Conservation (phyloP, 2,797 vertebrate genomes). For the Leuciscus waleckii region DNA sequence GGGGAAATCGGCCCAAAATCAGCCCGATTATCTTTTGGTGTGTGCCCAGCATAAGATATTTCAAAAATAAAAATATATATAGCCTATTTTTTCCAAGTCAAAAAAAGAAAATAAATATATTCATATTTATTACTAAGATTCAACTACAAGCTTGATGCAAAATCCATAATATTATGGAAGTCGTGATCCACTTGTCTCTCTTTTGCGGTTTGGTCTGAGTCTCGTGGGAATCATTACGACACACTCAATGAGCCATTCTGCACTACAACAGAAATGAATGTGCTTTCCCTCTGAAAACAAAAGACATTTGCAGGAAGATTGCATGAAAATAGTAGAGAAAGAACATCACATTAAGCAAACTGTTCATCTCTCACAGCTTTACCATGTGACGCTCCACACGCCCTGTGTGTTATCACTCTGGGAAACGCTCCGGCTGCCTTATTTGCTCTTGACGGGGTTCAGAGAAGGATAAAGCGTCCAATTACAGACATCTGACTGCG, state of each 20-base stretch:
- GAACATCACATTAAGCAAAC: slow-evolving; percentile 5
- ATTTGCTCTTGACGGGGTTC: slow-evolving; percentile 35
- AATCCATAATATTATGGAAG: not conserved
- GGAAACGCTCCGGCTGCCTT: slow-evolving; percentile 10
- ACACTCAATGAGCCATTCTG: not conserved
- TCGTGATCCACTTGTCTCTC: not conserved
- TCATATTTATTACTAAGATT: not conserved
- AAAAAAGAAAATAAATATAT: too few relatives aligned
- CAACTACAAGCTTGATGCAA: not conserved
- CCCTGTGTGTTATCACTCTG: slow-evolving; percentile 6
- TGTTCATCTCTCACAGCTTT: not conserved
- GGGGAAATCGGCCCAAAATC: too few relatives aligned
- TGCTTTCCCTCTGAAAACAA: not conserved
- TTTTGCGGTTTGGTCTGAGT: not conserved
- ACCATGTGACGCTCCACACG: not conserved
- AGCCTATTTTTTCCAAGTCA: too few relatives aligned
- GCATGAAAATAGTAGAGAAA: slow-evolving; percentile 4
- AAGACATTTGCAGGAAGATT: not conserved
- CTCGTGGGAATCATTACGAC: not conserved
- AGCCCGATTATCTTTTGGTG: too few relatives aligned
- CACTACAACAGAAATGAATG: not conserved
- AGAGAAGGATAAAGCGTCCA: slow-evolving; percentile 53
- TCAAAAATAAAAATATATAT: too few relatives aligned
- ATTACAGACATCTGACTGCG: slow-evolving; percentile 56
- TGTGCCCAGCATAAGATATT: too few relatives aligned